Evolutionary conservation across 92 coral and sea anemone species (phyloP), one percentile per base, ranked within the genome.

Genomic region (Zoanthus gigantus): DNA sequence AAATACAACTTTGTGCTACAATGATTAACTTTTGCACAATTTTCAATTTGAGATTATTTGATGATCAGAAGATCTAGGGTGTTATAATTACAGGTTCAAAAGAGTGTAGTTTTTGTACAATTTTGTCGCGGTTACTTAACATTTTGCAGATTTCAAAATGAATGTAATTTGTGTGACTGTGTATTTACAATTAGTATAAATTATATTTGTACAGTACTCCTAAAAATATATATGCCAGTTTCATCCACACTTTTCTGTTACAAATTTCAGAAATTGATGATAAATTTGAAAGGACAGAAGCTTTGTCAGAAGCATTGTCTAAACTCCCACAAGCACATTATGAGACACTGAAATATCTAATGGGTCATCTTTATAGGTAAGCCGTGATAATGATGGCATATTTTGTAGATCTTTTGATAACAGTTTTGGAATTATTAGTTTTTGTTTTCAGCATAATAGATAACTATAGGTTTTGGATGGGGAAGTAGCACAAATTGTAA

Each of bases 311-410:
- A 50, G 98, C 98, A 14, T 74, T 96, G 53, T 71, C 74, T 0
- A 94, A 92, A 47, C 92, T 96, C 37, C 98, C 98, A 29, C 95
- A 90, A 66, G 89, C 98, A 47, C 98, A 96, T 81, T 96, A 93
- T 46, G 98, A 95, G 87, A 93, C 98, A 67, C 88, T 96, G 13
- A 96, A 96, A 87, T 96, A 77, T 89, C 91, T 96, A 42, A 90
- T 96, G 92, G 93, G 95, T 34, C 98, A 96, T 89, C 74, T 96
- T 37, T 93, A 92, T 91, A 96, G 96, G 98, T 96, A 77, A 72
- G 91, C 42, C 30, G 31, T 54, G 23, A 12, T 0, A 65, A 65
- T 63, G 74, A 30, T 30, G 16, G 3, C 2, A 16, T 13, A 0
- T 23, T 63, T 4, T 63, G 3, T 13, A 63, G 13, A 63, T 4